A percentile compares a stretch with the other conserved stretches of the same genome.
Conservation (phyloP, 2,888 invertebrate species). For the Phortica okadai region DNA sequence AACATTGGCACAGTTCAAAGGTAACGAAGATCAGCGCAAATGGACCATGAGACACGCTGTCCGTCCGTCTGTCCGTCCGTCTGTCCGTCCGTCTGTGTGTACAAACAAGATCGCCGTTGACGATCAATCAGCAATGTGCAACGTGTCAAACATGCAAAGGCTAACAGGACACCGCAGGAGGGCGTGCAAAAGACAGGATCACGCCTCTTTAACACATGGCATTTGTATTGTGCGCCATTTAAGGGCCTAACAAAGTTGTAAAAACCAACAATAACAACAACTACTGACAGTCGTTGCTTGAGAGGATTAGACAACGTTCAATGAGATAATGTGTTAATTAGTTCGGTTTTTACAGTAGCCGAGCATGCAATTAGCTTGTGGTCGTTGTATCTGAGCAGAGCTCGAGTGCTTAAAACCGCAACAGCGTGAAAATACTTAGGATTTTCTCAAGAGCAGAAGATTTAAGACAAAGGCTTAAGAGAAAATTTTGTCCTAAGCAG, state of each 20-base stretch:
- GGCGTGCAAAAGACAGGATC: constrained; percentile 69
- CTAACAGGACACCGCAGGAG: constrained; percentile 57
- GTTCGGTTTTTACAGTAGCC: constrained; percentile 42
- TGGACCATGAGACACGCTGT: background rate
- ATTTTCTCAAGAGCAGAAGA: background rate
- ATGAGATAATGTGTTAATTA: constrained; percentile 69
- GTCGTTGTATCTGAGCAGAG: background rate
- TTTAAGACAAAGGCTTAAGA: background rate
- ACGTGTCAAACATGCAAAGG: constrained; percentile 44
- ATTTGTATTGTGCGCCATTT: background rate
- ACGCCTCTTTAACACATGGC: constrained; percentile 67
- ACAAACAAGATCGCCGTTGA: constrained; percentile 40
- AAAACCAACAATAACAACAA: constrained; percentile 36
- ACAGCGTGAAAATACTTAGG: background rate
- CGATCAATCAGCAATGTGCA: constrained; percentile 64
- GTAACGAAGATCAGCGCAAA: constrained; percentile 4
- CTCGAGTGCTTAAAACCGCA: background rate
- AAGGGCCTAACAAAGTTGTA: constrained; percentile 9
- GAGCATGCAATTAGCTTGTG: constrained; percentile 28
- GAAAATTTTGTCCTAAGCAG: constrained; percentile 31
- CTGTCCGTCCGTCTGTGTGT: background rate
- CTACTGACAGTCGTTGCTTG: background rate
- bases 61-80: background rate
- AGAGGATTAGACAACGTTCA: constrained; percentile 38
- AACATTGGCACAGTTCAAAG: background rate